A percentile compares a stretch with the other conserved stretches of the same genome.
Evolutionary conservation across 2,113 vertebrate genomes (phyloP).

Genomic region (Phalacrocorax pelagicus): DNA sequence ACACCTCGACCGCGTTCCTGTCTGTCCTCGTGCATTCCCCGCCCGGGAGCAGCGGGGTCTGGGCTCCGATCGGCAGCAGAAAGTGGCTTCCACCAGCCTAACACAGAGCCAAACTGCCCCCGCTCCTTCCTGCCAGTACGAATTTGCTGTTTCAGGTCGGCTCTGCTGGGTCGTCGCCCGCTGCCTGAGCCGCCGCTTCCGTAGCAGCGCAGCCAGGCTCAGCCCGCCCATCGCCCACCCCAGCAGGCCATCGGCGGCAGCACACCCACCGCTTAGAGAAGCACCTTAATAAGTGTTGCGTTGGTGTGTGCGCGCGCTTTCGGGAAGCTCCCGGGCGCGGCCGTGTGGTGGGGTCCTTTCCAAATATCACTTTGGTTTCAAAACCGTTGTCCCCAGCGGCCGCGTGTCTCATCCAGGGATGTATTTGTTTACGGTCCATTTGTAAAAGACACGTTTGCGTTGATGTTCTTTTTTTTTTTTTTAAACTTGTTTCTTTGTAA

Average conservation of each 20-base stretch:
- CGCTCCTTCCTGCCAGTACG: rapidly evolving
- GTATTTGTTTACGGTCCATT: background rate
- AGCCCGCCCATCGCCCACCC: background rate
- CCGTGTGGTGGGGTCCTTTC: background rate
- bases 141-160: background rate
- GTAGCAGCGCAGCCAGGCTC: background rate
- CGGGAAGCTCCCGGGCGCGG: background rate
- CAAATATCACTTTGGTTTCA: background rate
- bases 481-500: background rate
- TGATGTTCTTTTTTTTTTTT: background rate
- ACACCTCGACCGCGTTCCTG: rapidly evolving
- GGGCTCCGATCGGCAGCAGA: rapidly evolving
- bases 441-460: background rate
- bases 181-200: background rate
- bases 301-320: background rate
- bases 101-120: background rate
- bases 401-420: constrained; percentile 20
- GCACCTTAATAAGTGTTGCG: background rate
- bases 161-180: rapidly evolving
- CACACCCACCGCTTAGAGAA: background rate
- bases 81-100: background rate
- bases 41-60: rapidly evolving
- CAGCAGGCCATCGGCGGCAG: rapidly evolving
- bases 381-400: background rate
- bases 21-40: background rate